A percentile compares a stretch with the other conserved stretches of the same genome.
Conservation (phyloP, 2,888 invertebrate species). For the Theodoxus fluviatilis region DNA sequence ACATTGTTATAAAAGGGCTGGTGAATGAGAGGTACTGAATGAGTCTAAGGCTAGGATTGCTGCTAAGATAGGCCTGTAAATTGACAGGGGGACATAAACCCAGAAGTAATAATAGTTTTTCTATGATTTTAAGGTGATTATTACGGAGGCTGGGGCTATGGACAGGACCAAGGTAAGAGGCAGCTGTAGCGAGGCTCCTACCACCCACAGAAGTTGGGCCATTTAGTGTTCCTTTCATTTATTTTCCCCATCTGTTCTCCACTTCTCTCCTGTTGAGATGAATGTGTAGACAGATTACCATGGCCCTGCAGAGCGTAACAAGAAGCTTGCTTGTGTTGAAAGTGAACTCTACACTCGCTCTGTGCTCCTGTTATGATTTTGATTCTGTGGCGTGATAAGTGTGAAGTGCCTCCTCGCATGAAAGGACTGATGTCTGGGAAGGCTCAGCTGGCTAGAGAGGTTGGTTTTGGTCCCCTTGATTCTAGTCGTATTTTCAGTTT, state of each 20-base stretch:
- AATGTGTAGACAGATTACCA: neutral
- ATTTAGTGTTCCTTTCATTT: neutral
- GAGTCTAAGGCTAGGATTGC: too few relatives aligned
- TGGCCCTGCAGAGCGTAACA: conserved; percentile 1
- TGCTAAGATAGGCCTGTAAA: neutral
- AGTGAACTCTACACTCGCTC: too few relatives aligned
- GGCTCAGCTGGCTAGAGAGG: too few relatives aligned
- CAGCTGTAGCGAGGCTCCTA: conserved; percentile 26
- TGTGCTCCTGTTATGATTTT: too few relatives aligned
- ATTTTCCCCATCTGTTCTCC: neutral
- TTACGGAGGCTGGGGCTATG: conserved; percentile 51
- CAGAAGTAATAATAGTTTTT: conserved; percentile 34
- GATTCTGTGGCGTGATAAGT: too few relatives aligned
- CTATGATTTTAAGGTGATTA: conserved; percentile 48
- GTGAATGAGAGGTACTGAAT: too few relatives aligned
- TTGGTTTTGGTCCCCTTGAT: too few relatives aligned
- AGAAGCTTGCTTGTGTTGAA: conserved; percentile 6
- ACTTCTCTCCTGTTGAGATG: conserved; percentile 11
- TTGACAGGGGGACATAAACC: too few relatives aligned
- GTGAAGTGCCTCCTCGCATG: too few relatives aligned
- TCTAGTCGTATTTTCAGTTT: too few relatives aligned
- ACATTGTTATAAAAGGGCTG: too few relatives aligned
- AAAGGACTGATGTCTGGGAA: too few relatives aligned
- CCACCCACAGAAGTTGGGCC: conserved; percentile 22
- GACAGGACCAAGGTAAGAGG: conserved; percentile 47